A percentile compares a stretch with the other conserved stretches of the same genome.
Conservation (phyloP, 2,797 vertebrate species). For the Sebastiscus tertius region DNA sequence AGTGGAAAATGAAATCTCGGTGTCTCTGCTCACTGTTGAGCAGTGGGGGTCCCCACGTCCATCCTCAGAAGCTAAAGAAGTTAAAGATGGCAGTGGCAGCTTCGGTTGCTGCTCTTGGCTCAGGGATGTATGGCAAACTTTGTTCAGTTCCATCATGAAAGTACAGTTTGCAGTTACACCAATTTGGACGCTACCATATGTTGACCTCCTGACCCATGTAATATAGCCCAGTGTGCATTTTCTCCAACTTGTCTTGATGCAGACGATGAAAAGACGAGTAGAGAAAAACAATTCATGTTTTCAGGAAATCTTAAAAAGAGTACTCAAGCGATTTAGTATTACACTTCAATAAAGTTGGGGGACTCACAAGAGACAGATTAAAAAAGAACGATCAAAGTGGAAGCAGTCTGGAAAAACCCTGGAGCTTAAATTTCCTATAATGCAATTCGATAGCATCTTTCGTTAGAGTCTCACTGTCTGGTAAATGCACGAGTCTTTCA, state of each 20-base stretch:
- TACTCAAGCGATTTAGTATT: neutral
- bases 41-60: conserved; percentile 49
- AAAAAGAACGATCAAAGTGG: neutral
- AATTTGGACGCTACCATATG: conserved; percentile 22
- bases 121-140: conserved; percentile 14
- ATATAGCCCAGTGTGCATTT: conserved; percentile 2
- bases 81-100: conserved; percentile 49
- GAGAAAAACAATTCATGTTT: neutral
- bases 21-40: conserved; percentile 48
- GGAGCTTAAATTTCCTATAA: conserved; percentile 9
- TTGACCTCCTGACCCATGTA: conserved; percentile 6
- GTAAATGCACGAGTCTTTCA: neutral
- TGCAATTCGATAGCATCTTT: conserved; percentile 11
- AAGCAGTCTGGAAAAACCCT: conserved; percentile 17
- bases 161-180: conserved; percentile 30
- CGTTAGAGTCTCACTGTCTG: conserved; percentile 6
- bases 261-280: neutral
- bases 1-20: conserved; percentile 67
- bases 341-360: neutral
- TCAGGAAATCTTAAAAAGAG: neutral
- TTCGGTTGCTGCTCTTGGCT: conserved; percentile 56
- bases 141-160: conserved; percentile 45
- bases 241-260: neutral
- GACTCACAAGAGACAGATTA: neutral
- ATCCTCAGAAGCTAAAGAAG: conserved; percentile 45